phyloP scores from a whole-genome alignment of 2,113 vertebrate species.

The Cyanoderma ruficeps region DNA sequence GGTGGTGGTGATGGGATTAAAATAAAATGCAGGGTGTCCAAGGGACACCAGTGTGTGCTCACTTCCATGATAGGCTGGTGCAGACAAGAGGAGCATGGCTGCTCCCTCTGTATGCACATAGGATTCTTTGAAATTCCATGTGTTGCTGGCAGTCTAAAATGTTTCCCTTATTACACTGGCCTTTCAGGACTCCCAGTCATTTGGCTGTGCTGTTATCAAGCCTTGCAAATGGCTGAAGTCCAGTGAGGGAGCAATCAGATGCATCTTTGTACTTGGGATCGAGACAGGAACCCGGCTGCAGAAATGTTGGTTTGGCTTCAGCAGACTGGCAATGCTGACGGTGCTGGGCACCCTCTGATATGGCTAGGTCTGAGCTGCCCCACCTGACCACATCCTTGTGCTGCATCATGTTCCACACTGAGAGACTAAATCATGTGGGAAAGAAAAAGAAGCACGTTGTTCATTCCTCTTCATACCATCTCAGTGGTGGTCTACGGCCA shows the following conservation, averaged over 20 bases:
- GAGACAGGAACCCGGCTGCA: accelerated
- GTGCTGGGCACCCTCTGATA: background rate
- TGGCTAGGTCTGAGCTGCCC: background rate
- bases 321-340: background rate
- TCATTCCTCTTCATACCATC: background rate
- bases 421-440: background rate
- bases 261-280: background rate
- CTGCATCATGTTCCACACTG: background rate
- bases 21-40: constrained; percentile 1
- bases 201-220: background rate
- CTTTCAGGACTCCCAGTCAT: background rate
- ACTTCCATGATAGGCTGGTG: background rate
- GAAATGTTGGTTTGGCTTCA: background rate
- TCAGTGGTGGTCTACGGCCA: background rate
- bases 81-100: constrained; percentile 9
- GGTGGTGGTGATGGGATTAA: background rate
- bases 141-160: background rate
- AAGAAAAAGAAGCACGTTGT: background rate
- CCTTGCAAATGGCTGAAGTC: background rate
- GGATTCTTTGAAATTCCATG: background rate
- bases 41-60: background rate
- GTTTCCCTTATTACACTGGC: background rate
- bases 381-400: accelerated
- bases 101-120: background rate
- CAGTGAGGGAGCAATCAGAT: background rate